Conservation (phyloP, 2,113 vertebrate genomes). For the Salminus brasiliensis region DNA sequence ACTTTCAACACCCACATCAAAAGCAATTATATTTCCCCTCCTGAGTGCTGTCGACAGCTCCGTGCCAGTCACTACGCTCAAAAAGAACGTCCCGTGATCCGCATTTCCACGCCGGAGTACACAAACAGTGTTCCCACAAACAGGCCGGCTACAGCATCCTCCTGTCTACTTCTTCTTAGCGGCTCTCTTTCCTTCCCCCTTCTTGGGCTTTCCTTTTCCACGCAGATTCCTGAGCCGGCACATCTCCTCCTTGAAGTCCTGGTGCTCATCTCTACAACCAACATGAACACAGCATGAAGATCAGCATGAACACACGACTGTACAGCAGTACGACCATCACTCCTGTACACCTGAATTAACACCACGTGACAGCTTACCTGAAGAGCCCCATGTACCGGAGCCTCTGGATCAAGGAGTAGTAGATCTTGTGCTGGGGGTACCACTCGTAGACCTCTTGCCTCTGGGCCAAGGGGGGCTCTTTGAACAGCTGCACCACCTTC, state of each 20-base stretch:
- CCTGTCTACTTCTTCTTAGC: conserved; percentile 82
- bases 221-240: conserved; percentile 86
- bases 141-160: no score
- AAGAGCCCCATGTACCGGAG: conserved; percentile 90
- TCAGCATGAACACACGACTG: conserved; percentile 3
- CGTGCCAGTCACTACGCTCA: neutral
- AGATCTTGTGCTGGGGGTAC: conserved; percentile 93
- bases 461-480: conserved; percentile 85
- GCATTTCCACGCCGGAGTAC: neutral
- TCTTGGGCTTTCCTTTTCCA: conserved; percentile 91
- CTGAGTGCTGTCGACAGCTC: neutral
- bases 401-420: conserved; percentile 84
- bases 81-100: conserved; percentile 18
- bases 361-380: conserved; percentile 75
- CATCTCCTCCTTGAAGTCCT: conserved; percentile 97
- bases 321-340: neutral
- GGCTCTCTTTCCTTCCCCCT: conserved; percentile 94
- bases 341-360: neutral
- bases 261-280: conserved; percentile 89
- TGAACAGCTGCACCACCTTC: conserved; percentile 91
- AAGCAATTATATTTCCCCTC: neutral
- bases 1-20: neutral
- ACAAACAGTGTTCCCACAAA: neutral
- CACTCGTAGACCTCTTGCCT: conserved; percentile 86
- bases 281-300: neutral